Base-by-base conservation (phyloP, 2,797 vertebrate species). In the Aselliscus stoliczkanus region DNA sequence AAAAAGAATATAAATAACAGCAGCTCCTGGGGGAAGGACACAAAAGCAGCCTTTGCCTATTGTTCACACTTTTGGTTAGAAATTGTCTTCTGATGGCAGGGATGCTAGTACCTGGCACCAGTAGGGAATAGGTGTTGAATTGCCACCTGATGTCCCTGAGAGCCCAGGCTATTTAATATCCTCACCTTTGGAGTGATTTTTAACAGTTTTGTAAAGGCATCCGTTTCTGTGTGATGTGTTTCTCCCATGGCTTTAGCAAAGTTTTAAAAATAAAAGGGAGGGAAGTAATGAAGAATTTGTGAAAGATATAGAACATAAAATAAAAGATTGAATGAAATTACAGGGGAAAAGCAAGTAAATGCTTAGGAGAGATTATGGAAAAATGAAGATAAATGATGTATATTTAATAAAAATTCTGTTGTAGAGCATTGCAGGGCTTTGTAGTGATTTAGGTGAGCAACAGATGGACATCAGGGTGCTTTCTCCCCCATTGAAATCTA, bases 131-230 rank as follows among this genome's bases (percentile, higher is more conserved):
- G 76, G 90, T 94, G 93, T 92, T 82, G 62, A 93, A n/a, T 86
- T 94, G 83, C 79, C 90, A 77, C 92, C 87, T 23, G 37, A 9
- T 27, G 7, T 88, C 81, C 93, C 87, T 14, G 23, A 29, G 92
- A 70, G 31, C 64, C 88, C 50, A 58, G 77, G 52, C 82, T 84
- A 34, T 75, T 96, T 87, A 81, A 87, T 84, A 82, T 76, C 84
- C 72, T 95, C 95, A 96, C 92, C 47, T 90, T 96, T 73, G 56
- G 44, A 79, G 70, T 92, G 93, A 93, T 69, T 96, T 96, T 96
- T 96, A 77, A 93, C 93, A 94, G 84, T 67, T 96, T 62, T 58
- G 50, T 72, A 60, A 94, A 95, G 72, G 73, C 72, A 93, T 39
- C 83, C 10, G 1, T 93, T 95, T 56, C 62, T 72, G 88, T 90